Conservation (phyloP, 2,113 vertebrate species). For the Aptenodytes patagonicus region DNA sequence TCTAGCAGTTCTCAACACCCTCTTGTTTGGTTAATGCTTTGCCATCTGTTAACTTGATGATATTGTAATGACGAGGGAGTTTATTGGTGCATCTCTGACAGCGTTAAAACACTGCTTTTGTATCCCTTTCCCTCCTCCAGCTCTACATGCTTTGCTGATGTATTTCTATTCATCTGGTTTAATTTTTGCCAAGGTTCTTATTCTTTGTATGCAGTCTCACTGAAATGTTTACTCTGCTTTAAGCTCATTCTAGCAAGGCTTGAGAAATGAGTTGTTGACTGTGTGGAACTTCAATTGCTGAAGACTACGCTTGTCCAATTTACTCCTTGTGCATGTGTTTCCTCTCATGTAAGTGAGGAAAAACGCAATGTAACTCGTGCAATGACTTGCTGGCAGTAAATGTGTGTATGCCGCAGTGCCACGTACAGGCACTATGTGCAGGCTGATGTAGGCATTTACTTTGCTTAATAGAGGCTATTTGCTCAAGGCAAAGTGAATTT, state of each 20-base stretch:
- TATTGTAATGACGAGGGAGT: not conserved
- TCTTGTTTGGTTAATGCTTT: conserved; percentile 52
- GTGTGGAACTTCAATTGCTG: not conserved
- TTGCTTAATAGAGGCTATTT: not conserved
- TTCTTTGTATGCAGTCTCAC: not conserved
- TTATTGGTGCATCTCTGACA: not conserved
- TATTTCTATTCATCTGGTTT: not conserved
- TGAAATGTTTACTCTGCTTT: not conserved
- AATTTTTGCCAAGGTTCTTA: not conserved
- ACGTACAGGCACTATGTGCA: rapidly evolving
- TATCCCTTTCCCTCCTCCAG: not conserved
- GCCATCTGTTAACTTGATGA: conserved; percentile 53
- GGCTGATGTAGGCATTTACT: not conserved
- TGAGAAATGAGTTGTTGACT: not conserved
- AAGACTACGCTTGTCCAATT: not conserved
- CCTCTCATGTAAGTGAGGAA: not conserved
- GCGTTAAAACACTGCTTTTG: not conserved
- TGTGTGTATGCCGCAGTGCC: not conserved
- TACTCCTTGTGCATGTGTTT: not conserved
- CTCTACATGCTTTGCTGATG: not conserved
- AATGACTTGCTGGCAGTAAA: not conserved
- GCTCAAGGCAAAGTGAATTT: not conserved
- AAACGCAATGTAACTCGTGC: not conserved
- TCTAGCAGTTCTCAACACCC: not conserved
- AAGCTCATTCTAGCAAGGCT: not conserved